Percentiles rank a stretch among this genome's conserved stretches.
These are phyloP conservation scores for Pantherophis vulpinus DNA, from an alignment of 2,797 vertebrate species.

Conservation along the genomic window DNA sequence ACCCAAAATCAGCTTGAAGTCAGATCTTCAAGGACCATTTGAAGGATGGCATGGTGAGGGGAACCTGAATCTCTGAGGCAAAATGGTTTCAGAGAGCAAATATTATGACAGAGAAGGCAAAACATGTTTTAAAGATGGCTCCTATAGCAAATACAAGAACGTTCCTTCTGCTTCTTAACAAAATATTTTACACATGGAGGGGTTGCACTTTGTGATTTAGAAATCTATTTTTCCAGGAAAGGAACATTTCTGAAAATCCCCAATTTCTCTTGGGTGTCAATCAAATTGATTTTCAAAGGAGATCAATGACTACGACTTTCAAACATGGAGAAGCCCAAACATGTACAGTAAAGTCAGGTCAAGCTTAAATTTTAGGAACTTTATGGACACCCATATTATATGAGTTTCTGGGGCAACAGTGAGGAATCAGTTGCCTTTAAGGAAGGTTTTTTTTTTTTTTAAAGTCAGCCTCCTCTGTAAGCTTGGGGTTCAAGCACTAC, in stretches of 20 bases:
- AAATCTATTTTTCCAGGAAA: not conserved
- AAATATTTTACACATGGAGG: not conserved
- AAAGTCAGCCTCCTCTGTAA: too few species aligned
- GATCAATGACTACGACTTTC: too few species aligned
- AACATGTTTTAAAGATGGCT: not conserved
- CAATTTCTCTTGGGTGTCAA: not conserved
- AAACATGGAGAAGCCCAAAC: too few species aligned
- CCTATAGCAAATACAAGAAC: not conserved
- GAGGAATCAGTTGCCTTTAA: too few species aligned
- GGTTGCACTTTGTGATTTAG: not conserved
- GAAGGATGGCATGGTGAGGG: not conserved
- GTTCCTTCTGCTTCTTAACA: not conserved
- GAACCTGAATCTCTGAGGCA: not conserved
- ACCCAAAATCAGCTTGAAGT: too few species aligned
- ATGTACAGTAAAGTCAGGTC: too few species aligned
- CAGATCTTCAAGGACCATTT: not conserved
- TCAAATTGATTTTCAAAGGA: not conserved
- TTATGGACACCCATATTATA: too few species aligned
- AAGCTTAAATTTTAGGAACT: too few species aligned
- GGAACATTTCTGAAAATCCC: not conserved
- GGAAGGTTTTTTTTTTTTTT: too few species aligned
- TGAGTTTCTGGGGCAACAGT: too few species aligned
- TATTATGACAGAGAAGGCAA: not conserved
- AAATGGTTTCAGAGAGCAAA: not conserved
- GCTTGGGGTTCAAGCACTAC: too few species aligned